Conservation (phyloP, 2,888 invertebrate species). For the Eudasyphora cyanicolor region DNA sequence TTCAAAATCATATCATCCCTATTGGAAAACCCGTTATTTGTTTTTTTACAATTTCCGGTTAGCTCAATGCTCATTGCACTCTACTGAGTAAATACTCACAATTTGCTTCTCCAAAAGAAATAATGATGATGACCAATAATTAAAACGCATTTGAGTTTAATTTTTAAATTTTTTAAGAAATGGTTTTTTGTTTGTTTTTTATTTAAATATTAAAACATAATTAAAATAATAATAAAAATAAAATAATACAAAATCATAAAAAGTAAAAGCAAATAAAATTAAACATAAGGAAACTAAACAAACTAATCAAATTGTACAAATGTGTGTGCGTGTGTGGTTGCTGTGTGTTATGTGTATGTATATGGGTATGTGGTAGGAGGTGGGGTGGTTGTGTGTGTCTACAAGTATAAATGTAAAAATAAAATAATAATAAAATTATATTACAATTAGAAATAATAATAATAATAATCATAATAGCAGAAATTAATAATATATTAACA, state of each 20-base stretch:
- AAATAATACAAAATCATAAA: constrained; percentile 61
- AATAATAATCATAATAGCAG: constrained; percentile 32
- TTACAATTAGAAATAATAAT: constrained; percentile 59
- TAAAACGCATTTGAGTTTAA: not conserved
- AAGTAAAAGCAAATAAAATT: constrained; percentile 33
- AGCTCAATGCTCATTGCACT: no score
- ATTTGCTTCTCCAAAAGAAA: no score
- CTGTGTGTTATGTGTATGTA: constrained; percentile 13
- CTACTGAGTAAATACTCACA: no score
- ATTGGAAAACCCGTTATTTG: no score
- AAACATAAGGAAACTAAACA: constrained; percentile 16
- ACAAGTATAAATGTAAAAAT: not conserved
- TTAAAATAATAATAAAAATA: constrained; percentile 22
- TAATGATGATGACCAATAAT: no score
- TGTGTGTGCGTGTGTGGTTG: constrained; percentile 14
- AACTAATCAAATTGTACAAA: constrained; percentile 31
- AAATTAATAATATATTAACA: constrained; percentile 51
- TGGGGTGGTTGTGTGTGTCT: not conserved
- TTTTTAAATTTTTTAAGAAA: constrained; percentile 44
- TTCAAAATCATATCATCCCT: no score
- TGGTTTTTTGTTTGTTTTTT: constrained; percentile 46
- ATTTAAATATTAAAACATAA: constrained; percentile 38
- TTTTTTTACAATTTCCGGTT: no score
- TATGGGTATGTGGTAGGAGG: not conserved
- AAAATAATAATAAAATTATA: constrained; percentile 49